phyloP scores from a whole-genome alignment of 2,797 vertebrate species.

The Mus spretus region DNA sequence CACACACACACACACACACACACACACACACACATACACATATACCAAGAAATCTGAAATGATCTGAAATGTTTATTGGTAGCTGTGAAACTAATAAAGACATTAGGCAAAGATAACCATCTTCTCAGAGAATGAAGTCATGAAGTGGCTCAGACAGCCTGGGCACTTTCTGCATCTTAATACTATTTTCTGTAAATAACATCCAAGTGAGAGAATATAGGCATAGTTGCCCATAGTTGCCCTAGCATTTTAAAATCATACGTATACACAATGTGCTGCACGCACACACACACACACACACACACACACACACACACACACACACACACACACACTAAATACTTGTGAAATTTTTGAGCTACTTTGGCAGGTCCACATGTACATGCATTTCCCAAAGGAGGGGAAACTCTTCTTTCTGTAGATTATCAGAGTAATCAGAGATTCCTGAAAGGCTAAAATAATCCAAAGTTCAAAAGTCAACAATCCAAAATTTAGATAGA shows the following conservation, averaged over 20 bases:
- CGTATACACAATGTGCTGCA: neutral
- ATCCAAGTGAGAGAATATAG: neutral
- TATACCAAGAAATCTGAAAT: slow-evolving; percentile 25
- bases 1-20: neutral
- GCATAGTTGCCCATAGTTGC: neutral
- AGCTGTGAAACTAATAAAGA: slow-evolving; percentile 48
- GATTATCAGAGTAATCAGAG: neutral
- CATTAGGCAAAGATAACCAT: neutral
- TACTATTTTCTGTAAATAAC: neutral
- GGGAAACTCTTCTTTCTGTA: neutral
- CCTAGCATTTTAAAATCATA: slow-evolving; percentile 2
- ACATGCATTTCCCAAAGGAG: neutral
- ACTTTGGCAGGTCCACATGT: neutral
- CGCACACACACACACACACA: too few species aligned
- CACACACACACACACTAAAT: neutral
- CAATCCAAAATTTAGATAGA: neutral
- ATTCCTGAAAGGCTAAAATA: neutral
- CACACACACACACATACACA: neutral
- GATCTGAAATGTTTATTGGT: slow-evolving; percentile 21
- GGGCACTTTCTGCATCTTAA: neutral
- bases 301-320: neutral
- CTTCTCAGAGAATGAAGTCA: neutral
- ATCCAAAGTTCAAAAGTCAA: neutral
- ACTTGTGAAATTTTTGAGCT: neutral
- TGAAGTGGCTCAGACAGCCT: neutral